Evolutionary conservation across 2,888 invertebrate genomes (phyloP), one percentile per base, ranked within the genome.

Genomic region (Pachycephus smyrnensis): DNA sequence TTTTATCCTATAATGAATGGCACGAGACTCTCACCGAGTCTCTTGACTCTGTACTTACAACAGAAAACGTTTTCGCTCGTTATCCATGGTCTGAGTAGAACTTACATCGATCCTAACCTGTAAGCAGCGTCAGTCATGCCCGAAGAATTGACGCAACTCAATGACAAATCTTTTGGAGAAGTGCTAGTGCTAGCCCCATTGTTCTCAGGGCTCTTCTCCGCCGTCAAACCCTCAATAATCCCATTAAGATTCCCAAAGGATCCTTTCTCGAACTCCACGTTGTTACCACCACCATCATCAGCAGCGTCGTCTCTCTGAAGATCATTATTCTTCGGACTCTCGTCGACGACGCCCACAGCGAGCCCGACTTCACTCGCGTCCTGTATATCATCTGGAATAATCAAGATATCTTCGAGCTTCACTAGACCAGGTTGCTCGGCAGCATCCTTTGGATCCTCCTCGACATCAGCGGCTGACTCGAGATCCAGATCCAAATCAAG

Each of bases 61-160:
- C 33, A 31, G 33, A 35, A 23, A 71, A 71, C 11, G 12, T 3
- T 32, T 71, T 71, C 30, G 30, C 79, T 79, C 69, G 76, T 80
- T 75, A 80, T 73, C 75, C 85, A 84, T 86, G 83, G 81, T 85
- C 83, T 85, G 77, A 80, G 73, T 83, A 84, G 37, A 87, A 91
- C 90, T 91, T 90, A 91, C 90, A 81, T 85, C 77, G 88, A 84
- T 86, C 85, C 90, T 88, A 90, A 90, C 88, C 91, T 91, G 89
- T 86, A 90, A 83, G 85, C 75, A 80, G 84, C 40, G 36, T 89
- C 89, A 77, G 84, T 31, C 33, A 84, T 79, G 73, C 82, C 86
- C 55, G 84, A 82, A 12, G 88, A 31, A 86, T 85, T 89, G 79
- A 91, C 84, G 69, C 90, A 85, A 87, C 90, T 90, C 79, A 91